Evolutionary conservation across 1,140 invertebrate species (phyloP), one percentile per base, ranked within the genome.

Genomic region (Cataglyphis hispanica): DNA sequence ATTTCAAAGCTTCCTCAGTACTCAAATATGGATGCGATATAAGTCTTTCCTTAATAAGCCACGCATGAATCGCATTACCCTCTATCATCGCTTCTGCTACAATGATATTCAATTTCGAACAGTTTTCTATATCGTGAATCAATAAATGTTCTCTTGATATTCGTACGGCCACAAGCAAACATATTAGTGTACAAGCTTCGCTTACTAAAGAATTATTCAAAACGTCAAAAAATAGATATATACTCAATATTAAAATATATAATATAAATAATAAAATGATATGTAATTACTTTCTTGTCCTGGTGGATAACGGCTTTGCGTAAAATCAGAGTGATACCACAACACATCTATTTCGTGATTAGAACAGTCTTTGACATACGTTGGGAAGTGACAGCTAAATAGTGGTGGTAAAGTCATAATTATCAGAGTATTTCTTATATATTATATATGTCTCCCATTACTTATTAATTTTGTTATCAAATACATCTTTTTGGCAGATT

Each of bases 141-240:
- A 88, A 85, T 8, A 92, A 70, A 72, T 87, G 78, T 37, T 64
- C 86, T 72, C 92, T 89, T 75, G 89, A 91, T 86, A 95, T 89
- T 53, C 90, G 74, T 89, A 93, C 93, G 37, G 94, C 94, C 16
- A 95, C 86, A 4, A 95, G 87, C 8, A 95, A 87, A 85, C 95
- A 95, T 87, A 95, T 95, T 64, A 95, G 88, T 16, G 95, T 95
- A 75, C 95, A 95, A 10, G 94, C 95, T 87, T 94, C 87, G 72
- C 94, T 95, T 67, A 85, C 92, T 94, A 34, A 27, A 43, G 11
- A 16, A 22, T 69, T 61, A 72, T 80, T 53, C 27, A 16, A 0
- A 40, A 25, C 10, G 37, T 7, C n/a, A 58, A 75, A 61, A 61
- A 37, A 69, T 58, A 43, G n/a, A 40, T 31, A 81, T 10, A 58